Evolutionary conservation across 2,888 invertebrate species (phyloP), one percentile per base, ranked within the genome.

Genomic region (Pseudococcus viburni): DNA sequence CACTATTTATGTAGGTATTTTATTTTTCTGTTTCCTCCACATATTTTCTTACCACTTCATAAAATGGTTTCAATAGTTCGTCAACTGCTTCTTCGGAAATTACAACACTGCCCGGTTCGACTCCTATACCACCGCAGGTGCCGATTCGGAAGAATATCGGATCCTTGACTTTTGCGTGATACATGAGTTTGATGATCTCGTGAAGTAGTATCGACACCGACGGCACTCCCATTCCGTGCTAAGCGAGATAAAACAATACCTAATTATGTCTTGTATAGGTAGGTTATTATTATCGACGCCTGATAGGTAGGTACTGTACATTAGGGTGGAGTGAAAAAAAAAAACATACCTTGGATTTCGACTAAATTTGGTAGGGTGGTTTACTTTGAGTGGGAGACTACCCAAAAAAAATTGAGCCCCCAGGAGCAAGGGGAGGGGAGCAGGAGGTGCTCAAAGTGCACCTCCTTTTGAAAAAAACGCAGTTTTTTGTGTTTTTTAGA

Each of bases 171-270:
- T 94, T 95, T 68, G 99, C 98, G 92, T 98, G 97, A 92, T 96
- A 96, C 95, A 99, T 96, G 90, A 99, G 93, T 92, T 99, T 99
- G 91, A 99, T 97, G 89, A 98, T 93, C 93, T 99, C 99, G 92
- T 99, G 98, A 89, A 99, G 94, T 88, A 99, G 93, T 90, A 99
- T 98, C 86, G 97, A 97, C 88, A 99, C 95, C 0, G 99, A 99
- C 7, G 99, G 98, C 88, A 97, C 96, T 7, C 99, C 99, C 97
- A 99, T 99, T 89, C 99, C 99, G 91, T 99, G 99, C 97, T 98
- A 93, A 0, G 93, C 12, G 4, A 85, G 85, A 88, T 55, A 26
- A 48, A 19, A 46, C 26, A 48, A 48, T 48, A 19, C 48, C 26
- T 84, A 84, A 33, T 33, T 33, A 33, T n/a, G n/a, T n/a, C n/a